Percentiles rank a stretch among this genome's conserved stretches.
phyloP scores from a whole-genome alignment of 2,113 vertebrate species.

The Neoarius graeffei region DNA sequence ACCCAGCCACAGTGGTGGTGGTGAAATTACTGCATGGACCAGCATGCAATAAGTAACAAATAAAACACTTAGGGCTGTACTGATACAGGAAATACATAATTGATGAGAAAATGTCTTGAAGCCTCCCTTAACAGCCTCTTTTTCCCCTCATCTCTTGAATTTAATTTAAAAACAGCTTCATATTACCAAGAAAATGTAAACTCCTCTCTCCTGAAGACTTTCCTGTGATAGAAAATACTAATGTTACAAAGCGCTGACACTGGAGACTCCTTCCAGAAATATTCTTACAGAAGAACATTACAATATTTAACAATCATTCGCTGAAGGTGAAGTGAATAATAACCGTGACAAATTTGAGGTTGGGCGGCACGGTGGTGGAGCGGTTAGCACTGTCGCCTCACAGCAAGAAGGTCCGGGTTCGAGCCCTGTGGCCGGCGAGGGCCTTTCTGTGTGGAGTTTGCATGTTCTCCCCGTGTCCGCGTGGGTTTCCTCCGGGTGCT shows the following conservation, averaged over 20 bases:
- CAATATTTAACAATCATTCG: background rate
- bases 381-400: no score
- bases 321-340: no score
- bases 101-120: background rate
- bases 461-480: no score
- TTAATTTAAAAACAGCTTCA: background rate
- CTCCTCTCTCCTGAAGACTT: background rate
- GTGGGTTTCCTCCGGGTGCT: no score
- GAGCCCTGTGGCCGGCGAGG: no score
- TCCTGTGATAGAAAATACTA: background rate
- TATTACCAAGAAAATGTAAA: background rate
- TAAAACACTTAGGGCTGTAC: background rate
- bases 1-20: conserved; percentile 63
- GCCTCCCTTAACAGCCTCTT: background rate
- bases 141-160: background rate
- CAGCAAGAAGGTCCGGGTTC: no score
- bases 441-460: no score
- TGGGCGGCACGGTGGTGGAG: no score
- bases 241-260: background rate
- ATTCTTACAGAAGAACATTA: background rate
- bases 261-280: background rate
- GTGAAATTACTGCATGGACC: conserved; percentile 66
- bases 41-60: conserved; percentile 60
- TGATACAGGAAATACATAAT: background rate
- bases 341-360: no score